Percentiles rank a stretch among this genome's conserved stretches.
Conservation (phyloP, 2,797 vertebrate genomes). For the Sphenopsis melanotis region DNA sequence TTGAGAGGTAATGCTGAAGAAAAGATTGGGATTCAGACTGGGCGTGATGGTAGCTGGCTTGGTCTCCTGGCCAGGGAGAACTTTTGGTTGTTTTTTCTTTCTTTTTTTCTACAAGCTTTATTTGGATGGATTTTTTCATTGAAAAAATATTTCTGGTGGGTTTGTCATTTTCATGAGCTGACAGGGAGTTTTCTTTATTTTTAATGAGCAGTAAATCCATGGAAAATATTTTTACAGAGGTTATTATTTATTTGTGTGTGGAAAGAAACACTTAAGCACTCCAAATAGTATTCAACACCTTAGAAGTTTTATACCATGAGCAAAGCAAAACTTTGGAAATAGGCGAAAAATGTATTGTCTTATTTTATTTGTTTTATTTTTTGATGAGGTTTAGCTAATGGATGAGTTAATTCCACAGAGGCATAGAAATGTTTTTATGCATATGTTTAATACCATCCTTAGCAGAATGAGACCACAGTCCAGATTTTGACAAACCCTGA, state of each 20-base stretch:
- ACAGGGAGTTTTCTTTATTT: neutral
- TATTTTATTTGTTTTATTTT: neutral
- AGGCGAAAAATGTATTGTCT: neutral
- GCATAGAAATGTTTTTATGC: neutral
- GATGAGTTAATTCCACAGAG: neutral
- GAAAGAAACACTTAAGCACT: neutral
- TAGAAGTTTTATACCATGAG: neutral
- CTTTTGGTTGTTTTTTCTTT: neutral
- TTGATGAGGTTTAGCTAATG: neutral
- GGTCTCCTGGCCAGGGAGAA: neutral
- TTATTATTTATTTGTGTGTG: neutral
- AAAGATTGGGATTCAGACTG: rapidly evolving
- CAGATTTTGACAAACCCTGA: neutral
- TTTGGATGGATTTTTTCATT: neutral
- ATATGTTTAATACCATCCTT: neutral
- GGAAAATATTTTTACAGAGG: neutral
- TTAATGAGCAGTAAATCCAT: neutral
- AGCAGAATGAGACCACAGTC: neutral
- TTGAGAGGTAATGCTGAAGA: neutral
- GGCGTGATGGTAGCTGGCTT: neutral
- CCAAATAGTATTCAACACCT: neutral
- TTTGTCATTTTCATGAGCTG: neutral
- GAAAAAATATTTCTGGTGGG: neutral
- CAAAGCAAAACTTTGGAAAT: neutral
- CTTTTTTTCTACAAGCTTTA: neutral